Evolutionary conservation across 2,797 vertebrate species (phyloP).

Genomic region (Gymnodraco acuticeps): DNA sequence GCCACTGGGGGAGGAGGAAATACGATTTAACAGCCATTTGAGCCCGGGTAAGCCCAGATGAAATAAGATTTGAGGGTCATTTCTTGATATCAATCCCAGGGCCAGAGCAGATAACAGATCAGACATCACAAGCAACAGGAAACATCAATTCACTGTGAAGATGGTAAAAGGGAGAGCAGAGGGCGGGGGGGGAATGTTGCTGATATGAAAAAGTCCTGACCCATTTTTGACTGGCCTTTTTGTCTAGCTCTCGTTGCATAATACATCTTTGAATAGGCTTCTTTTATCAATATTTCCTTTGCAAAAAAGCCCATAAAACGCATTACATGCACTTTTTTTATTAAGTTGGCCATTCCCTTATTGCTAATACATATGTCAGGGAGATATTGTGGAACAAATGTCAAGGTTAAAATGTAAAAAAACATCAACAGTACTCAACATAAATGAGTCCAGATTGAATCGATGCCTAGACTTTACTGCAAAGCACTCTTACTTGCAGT

Average conservation of each 20-base stretch:
- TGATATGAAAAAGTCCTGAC: not conserved
- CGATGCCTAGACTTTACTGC: too few relatives aligned
- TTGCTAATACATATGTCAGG: not conserved
- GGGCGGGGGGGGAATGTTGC: not conserved
- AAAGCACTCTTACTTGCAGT: too few relatives aligned
- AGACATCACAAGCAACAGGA: constrained; percentile 57
- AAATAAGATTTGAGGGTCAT: constrained; percentile 71
- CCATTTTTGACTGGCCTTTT: not conserved
- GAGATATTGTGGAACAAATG: too few relatives aligned
- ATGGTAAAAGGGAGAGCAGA: constrained; percentile 20
- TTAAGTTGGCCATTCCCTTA: not conserved
- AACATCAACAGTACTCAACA: too few relatives aligned
- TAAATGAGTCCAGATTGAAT: not conserved
- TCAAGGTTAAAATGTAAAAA: not conserved
- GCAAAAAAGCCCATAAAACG: not conserved
- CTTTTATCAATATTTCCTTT: not conserved
- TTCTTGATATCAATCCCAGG: constrained; percentile 63
- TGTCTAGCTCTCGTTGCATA: not conserved
- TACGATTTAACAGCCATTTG: constrained; percentile 64
- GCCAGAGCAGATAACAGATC: constrained; percentile 60
- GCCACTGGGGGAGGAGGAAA: constrained; percentile 54
- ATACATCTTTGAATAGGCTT: not conserved
- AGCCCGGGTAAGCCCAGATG: constrained; percentile 43
- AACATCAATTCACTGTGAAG: constrained; percentile 30
- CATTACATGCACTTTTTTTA: not conserved